phyloP scores from a whole-genome alignment of 2,888 invertebrate genomes.

The Plemyria rubiginata region DNA sequence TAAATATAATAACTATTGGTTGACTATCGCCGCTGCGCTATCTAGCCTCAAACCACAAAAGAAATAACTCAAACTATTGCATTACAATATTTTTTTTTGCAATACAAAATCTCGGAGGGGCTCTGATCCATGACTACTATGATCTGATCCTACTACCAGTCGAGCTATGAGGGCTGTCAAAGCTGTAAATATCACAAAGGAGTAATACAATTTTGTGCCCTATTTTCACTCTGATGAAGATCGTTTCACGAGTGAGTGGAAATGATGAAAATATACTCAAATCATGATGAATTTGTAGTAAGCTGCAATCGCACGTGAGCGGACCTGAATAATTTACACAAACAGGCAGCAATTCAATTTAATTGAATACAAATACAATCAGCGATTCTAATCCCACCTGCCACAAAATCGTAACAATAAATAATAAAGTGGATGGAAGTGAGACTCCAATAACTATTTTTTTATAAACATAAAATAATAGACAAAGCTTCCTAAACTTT shows the following conservation, averaged over 20 bases:
- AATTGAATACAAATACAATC: slow-evolving; percentile 60
- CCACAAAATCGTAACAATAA: slow-evolving; percentile 25
- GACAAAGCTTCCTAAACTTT: no score
- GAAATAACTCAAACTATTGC: no score
- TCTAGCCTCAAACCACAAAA: no score
- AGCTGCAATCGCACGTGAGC: slow-evolving; percentile 28
- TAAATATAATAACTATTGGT: no score
- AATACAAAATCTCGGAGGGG: no score
- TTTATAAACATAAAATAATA: no score
- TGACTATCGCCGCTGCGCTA: no score
- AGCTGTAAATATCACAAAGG: no score
- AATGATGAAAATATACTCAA: slow-evolving; percentile 16
- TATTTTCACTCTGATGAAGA: not conserved
- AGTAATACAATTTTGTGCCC: not conserved
- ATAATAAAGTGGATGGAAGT: slow-evolving; percentile 4
- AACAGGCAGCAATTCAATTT: slow-evolving; percentile 42
- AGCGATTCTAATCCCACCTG: slow-evolving; percentile 42
- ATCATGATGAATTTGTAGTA: slow-evolving; percentile 20
- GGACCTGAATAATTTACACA: slow-evolving; percentile 41
- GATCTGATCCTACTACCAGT: no score
- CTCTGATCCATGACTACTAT: no score
- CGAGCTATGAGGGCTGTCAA: no score
- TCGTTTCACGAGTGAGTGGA: slow-evolving; percentile 2
- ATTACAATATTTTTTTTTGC: no score
- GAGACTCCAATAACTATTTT: slow-evolving; percentile 1